Percentiles rank a stretch among this genome's conserved stretches.
phyloP scores from a whole-genome alignment of 2,888 invertebrate genomes.

The Synergus japonicus region DNA sequence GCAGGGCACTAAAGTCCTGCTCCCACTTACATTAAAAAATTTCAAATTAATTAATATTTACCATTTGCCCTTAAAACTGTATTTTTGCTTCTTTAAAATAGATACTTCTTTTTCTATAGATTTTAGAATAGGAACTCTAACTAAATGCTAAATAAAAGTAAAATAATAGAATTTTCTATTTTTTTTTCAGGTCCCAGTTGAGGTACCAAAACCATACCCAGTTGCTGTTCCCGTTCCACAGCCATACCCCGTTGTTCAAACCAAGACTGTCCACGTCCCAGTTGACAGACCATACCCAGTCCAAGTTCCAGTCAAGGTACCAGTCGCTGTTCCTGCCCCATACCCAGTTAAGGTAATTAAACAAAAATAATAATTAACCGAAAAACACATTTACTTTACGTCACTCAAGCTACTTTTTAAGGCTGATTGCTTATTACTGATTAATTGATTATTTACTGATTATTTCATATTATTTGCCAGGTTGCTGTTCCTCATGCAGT shows the following conservation, averaged over 20 bases:
- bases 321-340: conserved; percentile 78
- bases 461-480: conserved; percentile 58
- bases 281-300: conserved; percentile 79
- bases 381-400: too few species aligned
- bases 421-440: too few species aligned
- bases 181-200: conserved; percentile 74
- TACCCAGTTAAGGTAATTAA: conserved; percentile 80
- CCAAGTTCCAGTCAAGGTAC: conserved; percentile 80
- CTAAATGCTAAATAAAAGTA: too few species aligned
- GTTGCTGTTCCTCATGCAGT: conserved; percentile 75
- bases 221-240: conserved; percentile 79
- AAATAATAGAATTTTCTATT: not conserved
- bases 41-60: too few species aligned
- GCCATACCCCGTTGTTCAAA: conserved; percentile 77
- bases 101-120: too few species aligned
- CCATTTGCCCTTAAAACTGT: too few species aligned
- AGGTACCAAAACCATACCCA: conserved; percentile 78
- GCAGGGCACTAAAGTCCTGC: too few species aligned
- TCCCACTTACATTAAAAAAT: too few species aligned
- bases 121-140: too few species aligned
- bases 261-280: conserved; percentile 76
- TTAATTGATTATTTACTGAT: not conserved
- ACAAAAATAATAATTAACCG: too few species aligned
- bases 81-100: not conserved
- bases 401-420: too few species aligned